phyloP scores from a whole-genome alignment of 1,140 invertebrate species.

The Tetramorium simillimum region DNA sequence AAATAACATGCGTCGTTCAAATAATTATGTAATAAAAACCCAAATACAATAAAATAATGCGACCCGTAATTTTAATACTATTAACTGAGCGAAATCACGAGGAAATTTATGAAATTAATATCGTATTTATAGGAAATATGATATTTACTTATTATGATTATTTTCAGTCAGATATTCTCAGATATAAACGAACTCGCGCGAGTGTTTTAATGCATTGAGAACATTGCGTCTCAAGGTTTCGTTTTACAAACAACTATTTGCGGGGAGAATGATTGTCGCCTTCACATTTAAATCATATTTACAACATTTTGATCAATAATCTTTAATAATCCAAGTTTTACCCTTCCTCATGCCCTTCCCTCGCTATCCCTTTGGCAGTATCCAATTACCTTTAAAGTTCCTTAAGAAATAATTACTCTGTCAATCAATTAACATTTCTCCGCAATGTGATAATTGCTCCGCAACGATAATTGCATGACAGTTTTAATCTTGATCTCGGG shows the following conservation, averaged over 20 bases:
- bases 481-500: background rate
- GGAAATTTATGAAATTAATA: background rate
- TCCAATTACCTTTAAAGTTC: background rate
- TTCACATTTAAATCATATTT: background rate
- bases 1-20: background rate
- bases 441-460: too few relatives aligned
- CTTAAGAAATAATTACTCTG: background rate
- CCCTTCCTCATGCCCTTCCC: background rate
- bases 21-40: background rate
- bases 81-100: background rate
- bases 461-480: too few relatives aligned
- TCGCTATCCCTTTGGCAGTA: too few relatives aligned
- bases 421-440: too few relatives aligned
- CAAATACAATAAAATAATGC: background rate
- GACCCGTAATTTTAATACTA: background rate
- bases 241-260: background rate
- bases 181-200: background rate
- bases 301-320: background rate
- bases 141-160: background rate
- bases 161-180: background rate
- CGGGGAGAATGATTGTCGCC: background rate
- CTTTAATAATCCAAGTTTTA: background rate
- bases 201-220: background rate
- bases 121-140: background rate
- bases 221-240: background rate